Conservation (phyloP, 2,888 invertebrate genomes). For the Phasia obesa region DNA sequence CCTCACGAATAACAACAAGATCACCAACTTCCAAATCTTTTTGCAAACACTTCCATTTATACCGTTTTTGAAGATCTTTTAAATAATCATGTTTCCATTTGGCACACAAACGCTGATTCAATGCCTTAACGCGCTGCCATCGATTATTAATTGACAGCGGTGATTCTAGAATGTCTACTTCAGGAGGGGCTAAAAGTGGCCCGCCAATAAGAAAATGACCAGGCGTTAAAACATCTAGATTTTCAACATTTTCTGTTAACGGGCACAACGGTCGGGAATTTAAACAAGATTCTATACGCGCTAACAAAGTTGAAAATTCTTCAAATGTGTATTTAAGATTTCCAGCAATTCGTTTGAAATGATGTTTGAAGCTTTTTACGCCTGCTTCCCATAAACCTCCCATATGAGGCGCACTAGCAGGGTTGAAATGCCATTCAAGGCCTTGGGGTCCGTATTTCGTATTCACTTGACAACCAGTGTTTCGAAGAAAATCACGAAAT, state of each 20-base stretch:
- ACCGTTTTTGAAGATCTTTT: slow-evolving; percentile 22
- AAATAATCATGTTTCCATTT: neutral
- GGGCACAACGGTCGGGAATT: slow-evolving; percentile 57
- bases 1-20: neutral
- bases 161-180: slow-evolving; percentile 32
- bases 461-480: no score
- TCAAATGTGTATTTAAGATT: no score
- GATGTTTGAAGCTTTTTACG: no score
- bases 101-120: slow-evolving; percentile 45
- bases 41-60: slow-evolving; percentile 29
- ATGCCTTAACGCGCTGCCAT: slow-evolving; percentile 48
- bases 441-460: no score
- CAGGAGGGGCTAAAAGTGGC: slow-evolving; percentile 38
- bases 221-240: slow-evolving; percentile 39
- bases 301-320: slow-evolving; percentile 55
- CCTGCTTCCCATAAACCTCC: no score
- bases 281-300: slow-evolving; percentile 58
- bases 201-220: slow-evolving; percentile 59
- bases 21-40: neutral
- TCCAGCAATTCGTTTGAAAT: no score
- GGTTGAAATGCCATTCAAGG: no score
- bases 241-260: neutral
- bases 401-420: no score
- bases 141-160: slow-evolving; percentile 33
- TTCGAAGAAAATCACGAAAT: no score